Evolutionary conservation across 2,888 invertebrate species (phyloP).

Genomic region (Diaphora mendica): DNA sequence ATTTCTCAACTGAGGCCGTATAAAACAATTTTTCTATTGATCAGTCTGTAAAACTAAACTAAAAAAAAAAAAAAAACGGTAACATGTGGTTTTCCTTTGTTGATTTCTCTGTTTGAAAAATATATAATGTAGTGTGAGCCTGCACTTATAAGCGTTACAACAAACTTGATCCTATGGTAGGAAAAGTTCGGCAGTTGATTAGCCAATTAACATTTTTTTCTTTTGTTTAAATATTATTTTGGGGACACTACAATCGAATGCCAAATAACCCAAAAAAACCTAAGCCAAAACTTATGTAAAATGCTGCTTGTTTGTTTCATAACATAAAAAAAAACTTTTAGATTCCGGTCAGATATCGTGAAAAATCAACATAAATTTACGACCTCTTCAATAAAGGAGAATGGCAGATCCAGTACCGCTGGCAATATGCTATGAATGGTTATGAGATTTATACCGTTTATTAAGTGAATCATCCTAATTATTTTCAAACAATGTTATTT

Average conservation of each 20-base stretch:
- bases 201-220: not conserved
- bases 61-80: no score
- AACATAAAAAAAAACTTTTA: not conserved
- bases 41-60: not conserved
- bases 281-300: not conserved
- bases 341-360: not conserved
- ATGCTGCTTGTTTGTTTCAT: not conserved
- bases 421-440: no score
- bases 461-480: no score
- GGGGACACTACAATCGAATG: not conserved
- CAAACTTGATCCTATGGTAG: not conserved
- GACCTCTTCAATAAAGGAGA: not conserved
- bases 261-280: not conserved
- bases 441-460: no score
- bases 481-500: no score
- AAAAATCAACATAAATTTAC: constrained; percentile 7
- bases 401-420: no score
- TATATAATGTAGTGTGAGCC: not conserved
- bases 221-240: not conserved
- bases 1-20: not conserved
- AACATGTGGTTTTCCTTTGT: not conserved
- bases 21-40: no score
- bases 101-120: not conserved
- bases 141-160: not conserved
- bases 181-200: not conserved